Conservation (phyloP, 2,888 invertebrate species). For the Platycheirus albimanus region DNA sequence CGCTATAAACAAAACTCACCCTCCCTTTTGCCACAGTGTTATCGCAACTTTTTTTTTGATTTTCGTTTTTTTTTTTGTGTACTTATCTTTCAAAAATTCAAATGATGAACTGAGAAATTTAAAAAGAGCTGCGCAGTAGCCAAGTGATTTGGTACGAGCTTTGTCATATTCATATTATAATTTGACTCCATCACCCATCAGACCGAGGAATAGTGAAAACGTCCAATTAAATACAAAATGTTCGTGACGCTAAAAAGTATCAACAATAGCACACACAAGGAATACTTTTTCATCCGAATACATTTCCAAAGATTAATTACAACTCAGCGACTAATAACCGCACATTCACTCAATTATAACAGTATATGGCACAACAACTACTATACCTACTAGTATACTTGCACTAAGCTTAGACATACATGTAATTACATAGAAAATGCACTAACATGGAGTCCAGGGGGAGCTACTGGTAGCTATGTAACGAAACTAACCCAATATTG, state of each 20-base stretch:
- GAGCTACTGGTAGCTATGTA: conserved; percentile 11
- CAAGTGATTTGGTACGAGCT: too few species aligned
- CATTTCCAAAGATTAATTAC: conserved; percentile 64
- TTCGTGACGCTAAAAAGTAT: conserved; percentile 28
- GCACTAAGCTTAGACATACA: conserved; percentile 32
- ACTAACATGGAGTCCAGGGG: not conserved
- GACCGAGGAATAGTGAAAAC: conserved; percentile 8
- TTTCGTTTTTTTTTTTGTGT: too few species aligned
- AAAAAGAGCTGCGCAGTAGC: too few species aligned
- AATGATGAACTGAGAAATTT: too few species aligned
- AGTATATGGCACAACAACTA: conserved; percentile 46
- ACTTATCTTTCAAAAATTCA: too few species aligned
- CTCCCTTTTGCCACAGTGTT: too few species aligned
- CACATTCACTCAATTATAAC: conserved; percentile 52
- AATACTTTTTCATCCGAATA: conserved; percentile 49
- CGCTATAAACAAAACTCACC: too few species aligned
- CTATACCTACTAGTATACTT: conserved; percentile 45
- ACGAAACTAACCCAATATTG: conserved; percentile 37
- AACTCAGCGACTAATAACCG: conserved; percentile 54
- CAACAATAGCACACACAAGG: conserved; percentile 1
- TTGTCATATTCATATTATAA: not conserved
- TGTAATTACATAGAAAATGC: conserved; percentile 53
- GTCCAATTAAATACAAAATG: conserved; percentile 20
- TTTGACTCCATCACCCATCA: not conserved
- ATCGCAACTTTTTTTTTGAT: too few species aligned